phyloP scores from a whole-genome alignment of 2,888 invertebrate species.

The Spicauda simplicius region DNA sequence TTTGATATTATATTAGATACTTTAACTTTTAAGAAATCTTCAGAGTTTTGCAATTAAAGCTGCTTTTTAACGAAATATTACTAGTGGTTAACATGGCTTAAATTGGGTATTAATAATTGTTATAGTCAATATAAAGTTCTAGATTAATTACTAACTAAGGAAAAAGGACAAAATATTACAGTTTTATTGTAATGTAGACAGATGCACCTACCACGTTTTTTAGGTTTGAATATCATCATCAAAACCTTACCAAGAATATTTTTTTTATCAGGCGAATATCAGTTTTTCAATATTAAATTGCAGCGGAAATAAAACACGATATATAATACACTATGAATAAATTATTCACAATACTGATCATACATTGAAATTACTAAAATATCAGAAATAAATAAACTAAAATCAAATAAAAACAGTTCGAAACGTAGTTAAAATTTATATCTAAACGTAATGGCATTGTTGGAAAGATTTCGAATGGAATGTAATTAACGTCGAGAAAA shows the following conservation, averaged over 20 bases:
- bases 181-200: no score
- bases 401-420: neutral
- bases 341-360: no score
- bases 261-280: no score
- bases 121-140: neutral
- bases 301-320: no score
- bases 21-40: neutral
- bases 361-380: neutral
- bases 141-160: no score
- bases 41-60: neutral
- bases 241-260: no score
- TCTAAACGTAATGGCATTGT: neutral
- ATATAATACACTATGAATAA: no score
- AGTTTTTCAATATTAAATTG: no score
- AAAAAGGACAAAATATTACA: no score
- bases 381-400: neutral
- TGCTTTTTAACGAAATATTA: neutral
- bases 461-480: conserved; percentile 21
- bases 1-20: neutral
- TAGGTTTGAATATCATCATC: no score
- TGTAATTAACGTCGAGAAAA: conserved; percentile 23
- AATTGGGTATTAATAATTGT: neutral
- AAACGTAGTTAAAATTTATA: neutral
- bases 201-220: no score
- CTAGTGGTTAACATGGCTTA: neutral